Base-by-base conservation (phyloP, 2,797 vertebrate species). In the Labeo calbasu region DNA sequence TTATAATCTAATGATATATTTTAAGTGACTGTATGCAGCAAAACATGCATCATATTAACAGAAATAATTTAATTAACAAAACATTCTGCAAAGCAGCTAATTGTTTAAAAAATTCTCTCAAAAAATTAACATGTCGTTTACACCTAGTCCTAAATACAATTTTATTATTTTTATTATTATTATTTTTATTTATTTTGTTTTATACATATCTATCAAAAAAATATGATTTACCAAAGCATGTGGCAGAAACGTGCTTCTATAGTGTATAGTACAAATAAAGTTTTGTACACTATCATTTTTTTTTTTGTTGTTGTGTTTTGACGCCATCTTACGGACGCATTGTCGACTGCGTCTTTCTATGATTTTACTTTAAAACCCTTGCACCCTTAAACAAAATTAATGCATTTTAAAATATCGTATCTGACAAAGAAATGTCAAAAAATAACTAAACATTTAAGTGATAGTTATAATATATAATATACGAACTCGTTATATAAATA, bases 251-350 rank as follows among this genome's bases (percentile, higher is more conserved):
- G 11, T 12, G n/a, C 17, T 21, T 21, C 17, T 21, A 36, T 36
- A 36, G 32, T 5, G 32, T 36, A 36, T 4, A 4, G 0, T 55
- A 21, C 17, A 55, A 21, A 55, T 59, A n/a, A 19, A 19, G 2
- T 36, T 3, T 0, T 55, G 53, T 55, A 21, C 15, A 40, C 10
- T 9, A 46, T n/a, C 5, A 46, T 12, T 8, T 19, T 40, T 72
- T 32, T 32, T 51, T 48, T 73, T 75, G 3, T 65, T 51, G 59
- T 73, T 75, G 3, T 65, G 28, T 63, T 75, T 40, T 65, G 57
- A 46, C 70, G 21, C 57, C 46, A 75, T 12, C 70, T 40, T 5
- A 46, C 40, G 70, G 46, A 51, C 57, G 53, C 32, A 12, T 28
- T n/a, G 8, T 51, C 2, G 9, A 75, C 5, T 23, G 13, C 3